Evolutionary conservation across 2,113 vertebrate genomes (phyloP).

Genomic region (Brachirus orientalis): DNA sequence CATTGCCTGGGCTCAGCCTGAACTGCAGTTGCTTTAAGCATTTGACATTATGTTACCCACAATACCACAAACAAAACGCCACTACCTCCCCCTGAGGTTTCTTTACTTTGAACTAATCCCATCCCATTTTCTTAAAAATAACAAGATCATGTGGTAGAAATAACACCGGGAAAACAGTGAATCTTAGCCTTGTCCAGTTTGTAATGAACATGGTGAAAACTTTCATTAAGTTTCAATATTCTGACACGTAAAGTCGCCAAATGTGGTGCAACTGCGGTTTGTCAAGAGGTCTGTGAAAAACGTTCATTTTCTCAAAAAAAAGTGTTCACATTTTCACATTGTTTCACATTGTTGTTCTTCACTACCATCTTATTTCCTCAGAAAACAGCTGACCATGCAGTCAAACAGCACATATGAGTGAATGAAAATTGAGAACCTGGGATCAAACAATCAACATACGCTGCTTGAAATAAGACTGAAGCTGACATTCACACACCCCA

Average conservation of each 20-base stretch:
- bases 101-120: constrained; percentile 36
- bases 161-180: constrained; percentile 7
- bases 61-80: constrained; percentile 12
- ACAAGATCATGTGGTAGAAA: constrained; percentile 20
- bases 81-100: no score
- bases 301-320: background rate
- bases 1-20: constrained; percentile 2
- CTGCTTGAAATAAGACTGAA: constrained; percentile 4
- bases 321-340: background rate
- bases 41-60: constrained; percentile 21
- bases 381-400: constrained; percentile 14
- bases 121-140: constrained; percentile 43
- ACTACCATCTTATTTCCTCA: constrained; percentile 1
- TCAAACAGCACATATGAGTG: background rate
- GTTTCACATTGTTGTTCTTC: background rate
- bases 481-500: constrained; percentile 22
- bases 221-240: constrained; percentile 15
- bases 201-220: constrained; percentile 25
- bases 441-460: constrained; percentile 23
- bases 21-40: constrained; percentile 28
- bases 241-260: constrained; percentile 8
- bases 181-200: constrained; percentile 34
- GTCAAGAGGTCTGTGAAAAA: constrained; percentile 23
- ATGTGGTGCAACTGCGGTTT: constrained; percentile 23
- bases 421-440: background rate